A percentile compares a stretch with the other conserved stretches of the same genome.
Conservation (phyloP, 1,140 invertebrate genomes). For the Drosophila arizonae region DNA sequence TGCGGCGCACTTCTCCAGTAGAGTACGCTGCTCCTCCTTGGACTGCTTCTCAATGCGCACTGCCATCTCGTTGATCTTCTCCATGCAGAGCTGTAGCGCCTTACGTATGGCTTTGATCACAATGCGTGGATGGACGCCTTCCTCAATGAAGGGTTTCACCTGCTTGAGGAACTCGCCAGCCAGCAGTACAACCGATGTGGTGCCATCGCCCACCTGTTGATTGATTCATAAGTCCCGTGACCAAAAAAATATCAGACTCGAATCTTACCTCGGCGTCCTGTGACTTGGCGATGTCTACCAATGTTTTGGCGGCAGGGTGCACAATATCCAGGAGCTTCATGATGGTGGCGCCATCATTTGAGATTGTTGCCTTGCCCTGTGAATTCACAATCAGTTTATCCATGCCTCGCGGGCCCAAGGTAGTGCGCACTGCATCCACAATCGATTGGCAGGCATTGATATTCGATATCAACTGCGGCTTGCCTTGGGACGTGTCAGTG, state of each 20-base stretch:
- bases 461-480: conserved; percentile 97
- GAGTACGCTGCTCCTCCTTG: conserved; percentile 85
- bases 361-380: conserved; percentile 96
- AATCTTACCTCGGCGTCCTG: conserved; percentile 98
- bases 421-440: conserved; percentile 97
- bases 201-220: conserved; percentile 97
- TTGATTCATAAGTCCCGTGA: conserved; percentile 18
- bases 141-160: conserved; percentile 97
- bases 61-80: conserved; percentile 93
- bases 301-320: conserved; percentile 98
- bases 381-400: conserved; percentile 98
- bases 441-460: conserved; percentile 99
- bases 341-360: conserved; percentile 99
- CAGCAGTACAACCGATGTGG: conserved; percentile 97
- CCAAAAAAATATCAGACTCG: not conserved
- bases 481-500: conserved; percentile 97
- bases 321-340: conserved; percentile 98
- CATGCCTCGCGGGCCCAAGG: conserved; percentile 99
- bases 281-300: conserved; percentile 99
- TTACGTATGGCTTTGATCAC: conserved; percentile 94
- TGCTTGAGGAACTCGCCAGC: conserved; percentile 98
- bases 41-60: conserved; percentile 90
- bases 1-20: conserved; percentile 96
- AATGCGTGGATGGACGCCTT: conserved; percentile 97
- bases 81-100: conserved; percentile 90